phyloP scores from a whole-genome alignment of 2,113 vertebrate genomes.

The Carassius gibelio region DNA sequence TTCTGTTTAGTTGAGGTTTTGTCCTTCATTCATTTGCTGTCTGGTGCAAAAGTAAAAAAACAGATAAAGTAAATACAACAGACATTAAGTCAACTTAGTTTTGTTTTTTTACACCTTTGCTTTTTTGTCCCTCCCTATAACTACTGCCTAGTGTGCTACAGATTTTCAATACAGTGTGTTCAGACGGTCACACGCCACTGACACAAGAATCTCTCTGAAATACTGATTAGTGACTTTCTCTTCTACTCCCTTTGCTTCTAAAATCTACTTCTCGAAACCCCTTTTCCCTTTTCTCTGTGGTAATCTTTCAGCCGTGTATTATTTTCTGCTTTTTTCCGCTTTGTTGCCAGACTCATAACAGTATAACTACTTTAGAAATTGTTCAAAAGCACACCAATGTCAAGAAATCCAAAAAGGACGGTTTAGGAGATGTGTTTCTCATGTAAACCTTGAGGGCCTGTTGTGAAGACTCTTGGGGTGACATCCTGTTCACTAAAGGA shows the following conservation, averaged over 20 bases:
- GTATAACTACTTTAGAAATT: too few species aligned
- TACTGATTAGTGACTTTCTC: conserved; percentile 30
- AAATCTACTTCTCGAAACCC: neutral
- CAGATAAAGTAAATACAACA: neutral
- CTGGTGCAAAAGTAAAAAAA: neutral
- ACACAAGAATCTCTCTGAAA: conserved; percentile 17
- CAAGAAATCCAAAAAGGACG: neutral
- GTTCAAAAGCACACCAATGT: neutral
- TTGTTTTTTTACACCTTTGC: neutral
- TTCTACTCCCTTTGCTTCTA: conserved; percentile 5
- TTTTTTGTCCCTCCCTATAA: neutral
- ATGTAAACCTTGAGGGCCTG: neutral
- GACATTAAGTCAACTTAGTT: conserved; percentile 4
- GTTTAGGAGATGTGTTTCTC: neutral
- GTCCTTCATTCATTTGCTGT: neutral
- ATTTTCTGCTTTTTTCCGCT: neutral
- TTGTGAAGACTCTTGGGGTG: neutral
- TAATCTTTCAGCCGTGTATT: neutral
- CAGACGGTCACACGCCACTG: neutral
- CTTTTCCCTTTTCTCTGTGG: neutral
- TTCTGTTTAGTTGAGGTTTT: neutral
- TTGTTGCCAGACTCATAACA: too few species aligned
- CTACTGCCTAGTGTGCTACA: neutral
- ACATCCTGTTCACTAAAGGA: neutral
- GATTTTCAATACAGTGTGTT: conserved; percentile 19